phyloP scores from a whole-genome alignment of 2,113 vertebrate species.

The Proterorhinus semilunaris region DNA sequence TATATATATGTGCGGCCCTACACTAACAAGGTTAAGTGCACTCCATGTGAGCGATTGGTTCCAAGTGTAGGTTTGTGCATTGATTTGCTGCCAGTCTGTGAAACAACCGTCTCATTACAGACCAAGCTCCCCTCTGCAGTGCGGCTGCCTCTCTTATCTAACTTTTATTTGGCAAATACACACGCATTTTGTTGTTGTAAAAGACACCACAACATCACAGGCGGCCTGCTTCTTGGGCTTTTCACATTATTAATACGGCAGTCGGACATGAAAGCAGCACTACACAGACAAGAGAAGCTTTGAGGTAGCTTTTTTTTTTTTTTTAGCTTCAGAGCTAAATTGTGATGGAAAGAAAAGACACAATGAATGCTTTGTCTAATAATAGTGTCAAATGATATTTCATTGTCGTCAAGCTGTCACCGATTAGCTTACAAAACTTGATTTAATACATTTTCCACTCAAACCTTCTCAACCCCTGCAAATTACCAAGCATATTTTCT shows the following conservation, averaged over 20 bases:
- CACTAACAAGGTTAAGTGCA: neutral
- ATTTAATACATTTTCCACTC: no score
- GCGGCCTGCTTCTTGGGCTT: slow-evolving; percentile 22
- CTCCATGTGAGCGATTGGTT: slow-evolving; percentile 7
- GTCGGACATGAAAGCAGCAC: slow-evolving; percentile 44
- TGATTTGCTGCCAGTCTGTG: slow-evolving; percentile 1
- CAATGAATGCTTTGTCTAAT: slow-evolving; percentile 52
- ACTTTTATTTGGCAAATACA: neutral
- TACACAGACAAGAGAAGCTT: slow-evolving; percentile 47
- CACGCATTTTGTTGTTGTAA: neutral
- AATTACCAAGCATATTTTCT: no score
- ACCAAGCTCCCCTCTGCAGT: neutral
- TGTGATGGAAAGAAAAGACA: slow-evolving; percentile 60
- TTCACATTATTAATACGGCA: slow-evolving; percentile 22
- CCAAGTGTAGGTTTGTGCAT: neutral
- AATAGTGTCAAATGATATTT: slow-evolving; percentile 18
- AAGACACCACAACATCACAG: neutral
- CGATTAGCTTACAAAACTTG: no score
- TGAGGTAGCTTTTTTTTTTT: slow-evolving; percentile 27
- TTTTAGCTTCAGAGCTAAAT: slow-evolving; percentile 39
- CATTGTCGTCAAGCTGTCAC: no score
- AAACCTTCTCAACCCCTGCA: no score
- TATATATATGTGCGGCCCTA: neutral
- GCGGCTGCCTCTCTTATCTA: neutral
- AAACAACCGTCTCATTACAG: neutral